These are phyloP conservation scores for Ganaspis brasiliensis DNA, from an alignment of 2,888 invertebrate species.

Conservation along the genomic window DNA sequence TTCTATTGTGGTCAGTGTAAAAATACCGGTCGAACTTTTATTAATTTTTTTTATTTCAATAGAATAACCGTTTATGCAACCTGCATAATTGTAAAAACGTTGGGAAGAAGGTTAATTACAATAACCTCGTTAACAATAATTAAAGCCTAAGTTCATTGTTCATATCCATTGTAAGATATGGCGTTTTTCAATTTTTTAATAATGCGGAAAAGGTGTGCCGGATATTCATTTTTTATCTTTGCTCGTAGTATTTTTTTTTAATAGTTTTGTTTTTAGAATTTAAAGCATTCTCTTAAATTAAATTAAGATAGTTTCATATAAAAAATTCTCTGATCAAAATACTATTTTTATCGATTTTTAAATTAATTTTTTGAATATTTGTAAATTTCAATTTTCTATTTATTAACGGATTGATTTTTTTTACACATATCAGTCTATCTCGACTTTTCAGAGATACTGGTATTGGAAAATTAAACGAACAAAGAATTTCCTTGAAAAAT, in stretches of 20 bases:
- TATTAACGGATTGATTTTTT: too few relatives aligned
- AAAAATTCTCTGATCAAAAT: too few relatives aligned
- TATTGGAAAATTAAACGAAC: not conserved
- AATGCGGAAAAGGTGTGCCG: not conserved
- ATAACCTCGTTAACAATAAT: constrained; percentile 22
- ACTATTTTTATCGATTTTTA: too few relatives aligned
- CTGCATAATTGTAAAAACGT: not conserved
- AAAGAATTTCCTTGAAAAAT: not conserved
- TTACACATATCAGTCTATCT: too few relatives aligned
- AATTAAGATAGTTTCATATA: too few relatives aligned
- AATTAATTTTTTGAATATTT: too few relatives aligned
- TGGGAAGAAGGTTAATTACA: constrained; percentile 10
- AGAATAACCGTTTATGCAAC: not conserved
- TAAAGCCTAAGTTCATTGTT: constrained; percentile 15
- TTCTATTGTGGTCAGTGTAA: not conserved
- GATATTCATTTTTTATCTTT: too few relatives aligned
- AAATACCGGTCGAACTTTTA: not conserved
- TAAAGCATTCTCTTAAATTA: too few relatives aligned
- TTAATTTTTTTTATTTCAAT: not conserved
- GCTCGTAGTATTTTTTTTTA: too few relatives aligned
- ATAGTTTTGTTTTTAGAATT: too few relatives aligned
- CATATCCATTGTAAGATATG: not conserved
- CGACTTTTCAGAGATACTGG: not conserved
- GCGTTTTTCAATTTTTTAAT: not conserved
- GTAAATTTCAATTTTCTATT: too few relatives aligned